A percentile compares a stretch with the other conserved stretches of the same genome.
Conservation (phyloP, 2,797 vertebrate genomes). For the Cuniculus paca region DNA sequence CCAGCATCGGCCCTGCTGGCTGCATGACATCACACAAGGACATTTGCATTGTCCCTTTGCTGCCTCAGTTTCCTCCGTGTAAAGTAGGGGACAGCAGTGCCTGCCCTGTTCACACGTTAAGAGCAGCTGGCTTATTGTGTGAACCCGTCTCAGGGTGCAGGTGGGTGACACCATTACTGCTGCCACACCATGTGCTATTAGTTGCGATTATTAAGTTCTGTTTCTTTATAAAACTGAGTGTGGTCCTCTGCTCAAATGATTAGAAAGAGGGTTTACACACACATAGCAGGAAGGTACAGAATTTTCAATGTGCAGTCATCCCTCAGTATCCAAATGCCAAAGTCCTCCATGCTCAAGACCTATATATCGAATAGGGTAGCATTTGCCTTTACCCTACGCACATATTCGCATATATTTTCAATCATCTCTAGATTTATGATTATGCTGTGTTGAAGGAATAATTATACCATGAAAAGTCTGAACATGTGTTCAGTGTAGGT, state of each 20-base stretch:
- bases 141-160: no score
- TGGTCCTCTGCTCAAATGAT: no score
- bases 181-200: background rate
- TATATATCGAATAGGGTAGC: accelerated
- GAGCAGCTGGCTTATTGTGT: accelerated
- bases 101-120: accelerated
- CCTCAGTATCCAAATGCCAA: background rate
- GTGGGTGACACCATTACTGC: no score
- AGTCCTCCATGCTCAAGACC: background rate
- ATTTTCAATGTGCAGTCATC: accelerated
- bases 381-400: background rate
- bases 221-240: background rate
- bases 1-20: background rate
- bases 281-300: accelerated
- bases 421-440: background rate
- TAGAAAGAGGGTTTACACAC: accelerated
- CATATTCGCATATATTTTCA: background rate
- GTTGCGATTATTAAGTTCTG: background rate
- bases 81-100: accelerated
- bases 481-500: background rate
- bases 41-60: background rate
- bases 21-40: accelerated
- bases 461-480: background rate
- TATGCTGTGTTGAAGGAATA: background rate
- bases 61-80: background rate